Percentiles rank a stretch among this genome's conserved stretches.
Conservation (phyloP, 2,113 vertebrate genomes). For the Girardinichthys multiradiatus region DNA sequence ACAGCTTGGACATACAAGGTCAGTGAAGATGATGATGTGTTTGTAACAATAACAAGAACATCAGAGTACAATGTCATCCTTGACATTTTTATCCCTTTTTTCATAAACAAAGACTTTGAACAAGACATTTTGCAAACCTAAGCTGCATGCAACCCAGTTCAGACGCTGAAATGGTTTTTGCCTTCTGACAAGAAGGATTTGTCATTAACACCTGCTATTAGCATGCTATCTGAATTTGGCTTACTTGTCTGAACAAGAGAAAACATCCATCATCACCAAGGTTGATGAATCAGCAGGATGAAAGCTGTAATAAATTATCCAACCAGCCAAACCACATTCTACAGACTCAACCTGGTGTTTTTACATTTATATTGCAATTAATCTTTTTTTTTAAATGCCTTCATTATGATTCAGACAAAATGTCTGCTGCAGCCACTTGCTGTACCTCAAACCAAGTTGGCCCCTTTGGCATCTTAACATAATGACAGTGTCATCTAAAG, state of each 20-base stretch:
- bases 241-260: background rate
- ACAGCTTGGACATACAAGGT: constrained; percentile 88
- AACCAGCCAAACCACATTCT: background rate
- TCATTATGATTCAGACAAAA: background rate
- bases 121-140: background rate
- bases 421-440: background rate
- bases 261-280: background rate
- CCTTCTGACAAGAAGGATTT: background rate
- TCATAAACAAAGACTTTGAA: background rate
- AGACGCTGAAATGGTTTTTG: background rate
- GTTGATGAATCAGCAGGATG: background rate
- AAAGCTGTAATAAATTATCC: background rate
- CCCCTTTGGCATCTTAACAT: too few species aligned
- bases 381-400: background rate
- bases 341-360: background rate
- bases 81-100: background rate
- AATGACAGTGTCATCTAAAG: too few species aligned
- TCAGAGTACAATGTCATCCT: background rate
- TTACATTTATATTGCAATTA: background rate
- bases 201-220: background rate
- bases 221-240: background rate
- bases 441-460: too few species aligned
- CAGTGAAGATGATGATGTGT: constrained; percentile 9
- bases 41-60: background rate
- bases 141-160: background rate